These are phyloP conservation scores for Macrocentrus cingulum DNA, from an alignment of 1,140 invertebrate genomes.

Conservation along the genomic window DNA sequence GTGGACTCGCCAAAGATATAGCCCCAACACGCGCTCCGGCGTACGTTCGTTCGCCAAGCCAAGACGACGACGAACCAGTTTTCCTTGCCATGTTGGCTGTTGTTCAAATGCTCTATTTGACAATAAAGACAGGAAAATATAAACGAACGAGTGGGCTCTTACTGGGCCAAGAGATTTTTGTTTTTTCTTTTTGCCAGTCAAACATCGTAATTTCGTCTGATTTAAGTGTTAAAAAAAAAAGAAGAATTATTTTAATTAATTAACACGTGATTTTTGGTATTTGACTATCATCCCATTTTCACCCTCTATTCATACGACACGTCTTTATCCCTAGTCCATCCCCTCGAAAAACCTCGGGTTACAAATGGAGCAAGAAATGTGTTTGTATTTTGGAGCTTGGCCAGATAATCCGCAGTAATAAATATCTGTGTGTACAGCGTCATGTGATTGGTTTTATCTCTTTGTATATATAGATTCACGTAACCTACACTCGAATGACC, in stretches of 20 bases:
- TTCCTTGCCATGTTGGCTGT: slow-evolving; percentile 47
- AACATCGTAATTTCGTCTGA: slow-evolving; percentile 1
- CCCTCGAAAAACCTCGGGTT: not conserved
- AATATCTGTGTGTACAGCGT: slow-evolving; percentile 52
- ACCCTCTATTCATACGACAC: too few species aligned
- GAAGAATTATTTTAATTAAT: not conserved
- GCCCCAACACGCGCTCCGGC: too few species aligned
- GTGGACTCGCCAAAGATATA: not conserved
- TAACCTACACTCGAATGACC: too few species aligned
- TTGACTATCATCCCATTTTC: not conserved
- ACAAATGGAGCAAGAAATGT: slow-evolving; percentile 43
- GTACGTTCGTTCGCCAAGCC: slow-evolving; percentile 9
- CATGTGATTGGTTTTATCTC: slow-evolving; percentile 55
- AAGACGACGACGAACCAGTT: slow-evolving; percentile 18
- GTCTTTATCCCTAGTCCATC: too few species aligned
- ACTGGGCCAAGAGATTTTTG: not conserved
- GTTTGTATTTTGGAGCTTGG: slow-evolving; percentile 52
- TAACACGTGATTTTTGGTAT: not conserved
- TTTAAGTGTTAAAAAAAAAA: too few species aligned
- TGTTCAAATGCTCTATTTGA: slow-evolving; percentile 53
- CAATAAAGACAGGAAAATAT: slow-evolving; percentile 47
- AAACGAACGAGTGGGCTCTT: not conserved
- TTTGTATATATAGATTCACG: slow-evolving; percentile 35
- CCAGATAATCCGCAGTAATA: slow-evolving; percentile 56
- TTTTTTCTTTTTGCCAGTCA: slow-evolving; percentile 13